Conservation (phyloP, 1,140 invertebrate species). For the Drosophila seguyi region DNA sequence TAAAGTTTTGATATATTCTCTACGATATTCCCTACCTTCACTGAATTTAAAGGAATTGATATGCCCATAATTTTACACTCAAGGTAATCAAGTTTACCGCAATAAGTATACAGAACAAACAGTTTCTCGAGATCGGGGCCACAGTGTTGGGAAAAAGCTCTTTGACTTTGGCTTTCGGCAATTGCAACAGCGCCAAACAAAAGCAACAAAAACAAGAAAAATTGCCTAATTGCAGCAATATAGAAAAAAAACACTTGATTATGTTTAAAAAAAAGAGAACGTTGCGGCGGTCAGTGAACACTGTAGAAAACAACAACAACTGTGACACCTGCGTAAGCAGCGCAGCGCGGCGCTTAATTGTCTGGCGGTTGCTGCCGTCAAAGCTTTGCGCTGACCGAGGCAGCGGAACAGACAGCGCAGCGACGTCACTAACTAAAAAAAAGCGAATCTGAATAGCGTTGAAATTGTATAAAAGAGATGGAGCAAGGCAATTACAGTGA, state of each 20-base stretch:
- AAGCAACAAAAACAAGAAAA: conserved; percentile 16
- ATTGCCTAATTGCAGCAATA: conserved; percentile 22
- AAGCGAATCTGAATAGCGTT: conserved; percentile 62
- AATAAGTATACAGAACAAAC: conserved; percentile 29
- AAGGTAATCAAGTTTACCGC: conserved; percentile 22
- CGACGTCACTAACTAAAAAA: conserved; percentile 33
- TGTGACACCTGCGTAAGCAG: conserved; percentile 29
- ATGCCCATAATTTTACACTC: background rate
- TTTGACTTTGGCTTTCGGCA: conserved; percentile 18
- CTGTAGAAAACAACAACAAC: conserved; percentile 19
- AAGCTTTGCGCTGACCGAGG: background rate
- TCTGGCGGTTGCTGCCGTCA: conserved; percentile 37
- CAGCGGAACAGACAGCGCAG: conserved; percentile 6
- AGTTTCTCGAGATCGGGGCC: conserved; percentile 22
- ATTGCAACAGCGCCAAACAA: conserved; percentile 23
- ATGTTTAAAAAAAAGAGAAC: conserved; percentile 36
- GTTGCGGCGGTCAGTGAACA: conserved; percentile 48
- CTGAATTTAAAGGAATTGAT: conserved; percentile 4
- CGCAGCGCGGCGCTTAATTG: conserved; percentile 44
- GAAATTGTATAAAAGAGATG: background rate
- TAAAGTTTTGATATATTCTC: no score
- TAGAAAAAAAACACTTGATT: conserved; percentile 15
- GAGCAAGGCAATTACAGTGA: conserved; percentile 13
- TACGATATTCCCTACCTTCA: background rate
- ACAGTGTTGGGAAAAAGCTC: conserved; percentile 10